phyloP scores from a whole-genome alignment of 2,113 vertebrate species.

The Odontophorus gujanensis region DNA sequence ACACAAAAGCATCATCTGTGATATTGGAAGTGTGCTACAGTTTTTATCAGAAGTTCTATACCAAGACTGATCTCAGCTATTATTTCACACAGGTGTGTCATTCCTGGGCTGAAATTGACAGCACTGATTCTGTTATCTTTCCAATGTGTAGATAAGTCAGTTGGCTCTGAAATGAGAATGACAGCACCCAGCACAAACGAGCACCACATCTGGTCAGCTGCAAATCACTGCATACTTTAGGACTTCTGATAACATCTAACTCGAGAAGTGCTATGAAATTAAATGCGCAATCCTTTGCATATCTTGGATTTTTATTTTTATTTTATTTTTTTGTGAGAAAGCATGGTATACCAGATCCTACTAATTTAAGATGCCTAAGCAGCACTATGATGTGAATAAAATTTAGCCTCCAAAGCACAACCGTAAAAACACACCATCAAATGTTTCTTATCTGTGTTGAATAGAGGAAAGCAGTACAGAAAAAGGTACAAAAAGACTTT shows the following conservation, averaged over 20 bases:
- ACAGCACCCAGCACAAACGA: fast-evolving
- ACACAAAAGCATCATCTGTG: not conserved
- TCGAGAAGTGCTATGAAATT: not conserved
- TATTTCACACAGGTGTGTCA: not conserved
- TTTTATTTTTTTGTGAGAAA: not conserved
- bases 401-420: not conserved
- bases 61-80: not conserved
- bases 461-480: not conserved
- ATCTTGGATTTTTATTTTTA: not conserved
- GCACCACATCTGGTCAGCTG: not conserved
- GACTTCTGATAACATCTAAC: not conserved
- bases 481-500: not conserved
- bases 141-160: fast-evolving
- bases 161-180: not conserved
- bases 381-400: not conserved
- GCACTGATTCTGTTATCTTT: not conserved
- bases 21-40: not conserved
- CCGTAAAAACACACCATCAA: not conserved
- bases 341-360: not conserved
- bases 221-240: not conserved
- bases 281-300: not conserved
- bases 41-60: not conserved
- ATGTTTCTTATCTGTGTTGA: not conserved
- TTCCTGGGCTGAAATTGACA: not conserved
- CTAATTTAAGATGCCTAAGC: not conserved